phyloP scores from a whole-genome alignment of 1,140 invertebrate genomes.

The Bombus breviceps region DNA sequence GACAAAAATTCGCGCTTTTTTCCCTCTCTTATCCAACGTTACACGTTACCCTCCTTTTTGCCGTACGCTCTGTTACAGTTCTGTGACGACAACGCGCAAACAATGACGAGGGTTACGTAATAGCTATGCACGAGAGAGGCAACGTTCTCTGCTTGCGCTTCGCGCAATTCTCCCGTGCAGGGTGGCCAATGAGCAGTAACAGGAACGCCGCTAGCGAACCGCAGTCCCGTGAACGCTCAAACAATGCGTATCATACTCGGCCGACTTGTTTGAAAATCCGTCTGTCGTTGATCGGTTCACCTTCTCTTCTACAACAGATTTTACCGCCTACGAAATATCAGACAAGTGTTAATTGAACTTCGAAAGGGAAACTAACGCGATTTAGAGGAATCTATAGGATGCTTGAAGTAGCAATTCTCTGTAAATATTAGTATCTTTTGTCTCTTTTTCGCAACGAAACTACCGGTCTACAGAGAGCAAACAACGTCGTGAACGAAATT shows the following conservation, averaged over 20 bases:
- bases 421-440: not conserved
- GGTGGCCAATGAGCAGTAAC: constrained; percentile 64
- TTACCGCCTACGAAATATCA: not conserved
- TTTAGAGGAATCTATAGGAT: not conserved
- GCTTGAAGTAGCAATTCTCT: not conserved
- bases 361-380: not conserved
- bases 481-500: constrained; percentile 26
- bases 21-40: constrained; percentile 49
- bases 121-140: constrained; percentile 59
- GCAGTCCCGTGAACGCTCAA: constrained; percentile 53
- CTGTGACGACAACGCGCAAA: constrained; percentile 68
- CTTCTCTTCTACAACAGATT: not conserved
- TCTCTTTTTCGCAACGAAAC: not conserved
- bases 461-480: not conserved
- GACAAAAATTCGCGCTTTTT: constrained; percentile 59
- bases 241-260: constrained; percentile 67
- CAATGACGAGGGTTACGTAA: constrained; percentile 70
- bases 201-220: constrained; percentile 55
- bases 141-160: constrained; percentile 47
- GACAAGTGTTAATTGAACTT: no score
- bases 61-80: constrained; percentile 48
- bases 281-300: constrained; percentile 17
- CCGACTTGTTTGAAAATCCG: constrained; percentile 65
- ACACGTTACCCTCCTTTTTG: constrained; percentile 56
- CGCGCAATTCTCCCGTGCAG: constrained; percentile 50